Evolutionary conservation across 2,888 invertebrate species (phyloP), one percentile per base, ranked within the genome.

Genomic region (Ichneumoninae sp.): DNA sequence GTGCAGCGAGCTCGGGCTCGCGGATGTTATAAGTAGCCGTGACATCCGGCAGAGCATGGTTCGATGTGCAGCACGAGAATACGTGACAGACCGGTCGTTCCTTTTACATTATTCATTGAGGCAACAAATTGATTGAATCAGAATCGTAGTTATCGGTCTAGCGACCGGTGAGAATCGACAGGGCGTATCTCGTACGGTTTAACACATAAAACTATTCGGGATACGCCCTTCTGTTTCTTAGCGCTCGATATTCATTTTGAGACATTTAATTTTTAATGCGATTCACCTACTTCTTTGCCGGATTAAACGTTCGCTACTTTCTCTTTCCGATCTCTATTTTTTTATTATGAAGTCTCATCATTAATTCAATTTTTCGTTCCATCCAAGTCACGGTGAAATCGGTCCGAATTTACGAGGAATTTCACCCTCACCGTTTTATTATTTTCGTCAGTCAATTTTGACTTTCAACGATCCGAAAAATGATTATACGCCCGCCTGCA

Each of bases 61-160:
- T 40, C 72, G 44, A n/a, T 30, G 33, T 74, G 30, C 62, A 47
- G 30, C 71, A 68, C 76, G 71, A 71, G 47, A 60, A 68, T 82
- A 79, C 80, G 82, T 82, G 82, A 76, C 79, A 76, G 77, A 79
- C 82, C 50, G 68, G 30, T 72, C 47, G 33, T 65, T 82, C 70
- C 52, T 47, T 65, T 62, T 62, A 26, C 75, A 54, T 70, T 77
- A 72, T 78, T 78, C 68, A 57, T 78, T 33, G 52, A 57, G 50
- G 36, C 26, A 30, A 65, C 47, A 50, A 77, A 72, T 66, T 52
- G 47, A 74, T 66, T 30, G 57, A 54, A 65, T 70, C 44, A 7
- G 22, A 71, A 77, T 75, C 22, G 54, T 69, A 52, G n/a, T 52
- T 13, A 10, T 13, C 19, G 7, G 16, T 36, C 8, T 52, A 36